Percentiles rank a stretch among this genome's conserved stretches.
These are phyloP conservation scores for Glaucidium brasilianum DNA, from an alignment of 2,113 vertebrate species.

Conservation along the genomic window DNA sequence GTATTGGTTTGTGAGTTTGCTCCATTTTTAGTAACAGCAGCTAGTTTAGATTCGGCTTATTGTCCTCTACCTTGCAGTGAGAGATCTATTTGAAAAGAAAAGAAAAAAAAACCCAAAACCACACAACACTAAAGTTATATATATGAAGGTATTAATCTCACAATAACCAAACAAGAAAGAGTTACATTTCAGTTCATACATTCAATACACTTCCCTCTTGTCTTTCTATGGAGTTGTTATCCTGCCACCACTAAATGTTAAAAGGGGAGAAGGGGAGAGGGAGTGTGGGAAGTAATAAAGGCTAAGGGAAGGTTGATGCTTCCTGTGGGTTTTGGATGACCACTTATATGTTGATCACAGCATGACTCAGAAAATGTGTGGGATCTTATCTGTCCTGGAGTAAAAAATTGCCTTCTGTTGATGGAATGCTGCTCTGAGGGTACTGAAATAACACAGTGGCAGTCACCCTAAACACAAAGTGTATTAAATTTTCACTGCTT, in stretches of 20 bases:
- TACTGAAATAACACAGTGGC: neutral
- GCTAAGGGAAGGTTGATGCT: neutral
- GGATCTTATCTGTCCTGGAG: neutral
- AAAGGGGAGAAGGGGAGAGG: neutral
- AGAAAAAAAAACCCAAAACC: neutral
- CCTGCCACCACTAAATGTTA: neutral
- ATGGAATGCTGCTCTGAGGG: neutral
- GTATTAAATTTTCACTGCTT: neutral
- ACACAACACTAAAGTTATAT: neutral
- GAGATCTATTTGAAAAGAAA: neutral
- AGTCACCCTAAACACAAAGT: neutral
- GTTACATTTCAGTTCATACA: neutral
- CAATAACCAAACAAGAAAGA: neutral
- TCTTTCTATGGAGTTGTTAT: neutral
- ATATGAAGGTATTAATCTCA: neutral
- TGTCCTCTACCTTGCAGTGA: neutral
- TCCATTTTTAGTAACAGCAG: neutral
- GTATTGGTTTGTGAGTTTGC: neutral
- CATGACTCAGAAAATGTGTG: neutral
- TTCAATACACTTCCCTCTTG: neutral
- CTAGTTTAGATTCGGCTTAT: neutral
- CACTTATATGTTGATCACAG: neutral
- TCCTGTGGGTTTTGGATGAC: neutral
- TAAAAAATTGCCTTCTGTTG: neutral
- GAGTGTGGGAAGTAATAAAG: neutral